phyloP scores from a whole-genome alignment of 2,113 vertebrate species.

The Rissa tridactyla region DNA sequence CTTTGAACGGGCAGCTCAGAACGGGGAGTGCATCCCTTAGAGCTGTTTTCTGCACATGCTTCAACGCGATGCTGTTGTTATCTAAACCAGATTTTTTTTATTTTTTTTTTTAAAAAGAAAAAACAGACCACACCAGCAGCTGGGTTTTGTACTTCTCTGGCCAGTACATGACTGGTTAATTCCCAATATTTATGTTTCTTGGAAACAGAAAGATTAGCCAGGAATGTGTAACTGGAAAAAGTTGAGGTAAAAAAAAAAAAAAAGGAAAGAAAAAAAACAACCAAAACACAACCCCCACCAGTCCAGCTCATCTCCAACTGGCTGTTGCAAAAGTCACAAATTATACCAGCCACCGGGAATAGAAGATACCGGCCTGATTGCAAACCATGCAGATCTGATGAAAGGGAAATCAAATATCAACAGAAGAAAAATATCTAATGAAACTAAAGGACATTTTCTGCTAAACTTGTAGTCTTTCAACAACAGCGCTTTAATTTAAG shows the following conservation, averaged over 20 bases:
- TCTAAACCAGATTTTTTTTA: not conserved
- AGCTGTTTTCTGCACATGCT: not conserved
- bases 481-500: conserved; percentile 57
- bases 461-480: conserved; percentile 48
- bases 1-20: not conserved
- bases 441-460: conserved; percentile 12
- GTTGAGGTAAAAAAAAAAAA: not conserved
- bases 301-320: not conserved
- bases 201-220: not conserved
- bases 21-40: not conserved
- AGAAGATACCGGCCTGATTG: not conserved
- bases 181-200: conserved; percentile 39
- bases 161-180: not conserved
- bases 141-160: conserved; percentile 8
- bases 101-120: not conserved
- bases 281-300: not conserved
- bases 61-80: not conserved
- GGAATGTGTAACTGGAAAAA: conserved; percentile 17
- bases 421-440: not conserved
- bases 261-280: not conserved
- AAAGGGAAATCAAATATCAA: conserved; percentile 12
- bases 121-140: not conserved
- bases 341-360: not conserved
- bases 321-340: not conserved
- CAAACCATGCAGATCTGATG: not conserved